Evolutionary conservation across 2,888 invertebrate species (phyloP).

Genomic region (Muscina levida): DNA sequence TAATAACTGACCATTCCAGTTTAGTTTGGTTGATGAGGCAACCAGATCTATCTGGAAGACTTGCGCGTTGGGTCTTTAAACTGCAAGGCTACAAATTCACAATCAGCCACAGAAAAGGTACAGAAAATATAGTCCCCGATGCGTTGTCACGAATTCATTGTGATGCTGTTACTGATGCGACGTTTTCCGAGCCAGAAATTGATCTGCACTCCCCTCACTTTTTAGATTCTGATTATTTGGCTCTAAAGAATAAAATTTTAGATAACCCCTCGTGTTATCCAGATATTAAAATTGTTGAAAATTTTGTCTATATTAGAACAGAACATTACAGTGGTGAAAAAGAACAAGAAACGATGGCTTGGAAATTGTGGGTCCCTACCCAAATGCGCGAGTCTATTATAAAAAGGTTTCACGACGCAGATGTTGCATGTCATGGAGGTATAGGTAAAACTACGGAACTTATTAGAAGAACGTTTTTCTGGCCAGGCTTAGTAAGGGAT

Average conservation of each 20-base stretch:
- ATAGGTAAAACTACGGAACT: neutral
- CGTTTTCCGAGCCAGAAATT: neutral
- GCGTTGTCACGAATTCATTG: neutral
- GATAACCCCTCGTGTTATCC: neutral
- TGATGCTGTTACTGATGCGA: neutral
- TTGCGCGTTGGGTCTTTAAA: neutral
- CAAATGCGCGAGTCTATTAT: neutral
- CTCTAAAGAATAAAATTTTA: neutral
- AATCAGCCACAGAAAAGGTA: neutral
- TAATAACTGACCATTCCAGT: no score
- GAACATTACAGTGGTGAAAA: neutral
- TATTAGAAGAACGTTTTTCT: neutral
- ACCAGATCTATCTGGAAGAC: neutral
- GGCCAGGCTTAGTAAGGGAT: neutral
- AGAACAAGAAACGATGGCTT: neutral
- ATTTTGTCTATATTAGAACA: neutral
- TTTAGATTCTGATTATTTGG: neutral
- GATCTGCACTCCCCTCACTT: no score
- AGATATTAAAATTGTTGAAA: no score
- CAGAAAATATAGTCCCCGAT: slow-evolving; percentile 16
- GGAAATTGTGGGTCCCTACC: slow-evolving; percentile 1
- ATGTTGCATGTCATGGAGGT: neutral
- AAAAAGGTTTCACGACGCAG: neutral
- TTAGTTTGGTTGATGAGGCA: neutral
- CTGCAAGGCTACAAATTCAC: neutral